phyloP scores from a whole-genome alignment of 2,113 vertebrate species.

The Myiagra hebetior region DNA sequence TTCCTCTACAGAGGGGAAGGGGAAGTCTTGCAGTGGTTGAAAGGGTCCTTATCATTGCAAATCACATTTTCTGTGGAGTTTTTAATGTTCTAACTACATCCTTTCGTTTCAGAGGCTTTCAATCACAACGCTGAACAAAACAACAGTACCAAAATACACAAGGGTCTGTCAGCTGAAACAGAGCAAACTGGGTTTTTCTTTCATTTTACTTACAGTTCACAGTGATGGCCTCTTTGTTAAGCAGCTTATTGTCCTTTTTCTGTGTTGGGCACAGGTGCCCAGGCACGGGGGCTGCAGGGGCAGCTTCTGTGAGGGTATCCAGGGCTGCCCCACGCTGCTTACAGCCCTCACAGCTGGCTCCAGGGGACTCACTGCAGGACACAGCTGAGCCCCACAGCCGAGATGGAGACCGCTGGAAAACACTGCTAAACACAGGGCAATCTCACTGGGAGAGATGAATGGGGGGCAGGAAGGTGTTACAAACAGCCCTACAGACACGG shows the following conservation, averaged over 20 bases:
- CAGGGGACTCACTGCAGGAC: fast-evolving
- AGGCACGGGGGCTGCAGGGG: fast-evolving
- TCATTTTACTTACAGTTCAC: neutral
- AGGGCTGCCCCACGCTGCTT: fast-evolving
- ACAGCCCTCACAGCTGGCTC: fast-evolving
- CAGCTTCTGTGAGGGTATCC: neutral
- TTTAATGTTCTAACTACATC: neutral
- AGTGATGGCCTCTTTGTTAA: fast-evolving
- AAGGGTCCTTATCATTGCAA: neutral
- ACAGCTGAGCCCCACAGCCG: neutral
- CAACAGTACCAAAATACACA: fast-evolving
- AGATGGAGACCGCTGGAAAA: neutral
- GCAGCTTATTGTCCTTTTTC: neutral
- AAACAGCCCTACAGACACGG: neutral
- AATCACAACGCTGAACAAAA: neutral
- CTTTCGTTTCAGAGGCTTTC: neutral
- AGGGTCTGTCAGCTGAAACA: neutral
- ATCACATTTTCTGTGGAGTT: neutral
- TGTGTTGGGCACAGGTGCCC: neutral
- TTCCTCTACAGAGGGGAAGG: neutral
- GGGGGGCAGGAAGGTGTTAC: neutral
- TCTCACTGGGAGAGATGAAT: no score
- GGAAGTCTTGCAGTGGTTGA: neutral
- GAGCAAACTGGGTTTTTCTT: neutral
- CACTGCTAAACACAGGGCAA: neutral